These are phyloP conservation scores for Myripristis murdjan DNA, from an alignment of 2,797 vertebrate genomes.

Conservation along the genomic window DNA sequence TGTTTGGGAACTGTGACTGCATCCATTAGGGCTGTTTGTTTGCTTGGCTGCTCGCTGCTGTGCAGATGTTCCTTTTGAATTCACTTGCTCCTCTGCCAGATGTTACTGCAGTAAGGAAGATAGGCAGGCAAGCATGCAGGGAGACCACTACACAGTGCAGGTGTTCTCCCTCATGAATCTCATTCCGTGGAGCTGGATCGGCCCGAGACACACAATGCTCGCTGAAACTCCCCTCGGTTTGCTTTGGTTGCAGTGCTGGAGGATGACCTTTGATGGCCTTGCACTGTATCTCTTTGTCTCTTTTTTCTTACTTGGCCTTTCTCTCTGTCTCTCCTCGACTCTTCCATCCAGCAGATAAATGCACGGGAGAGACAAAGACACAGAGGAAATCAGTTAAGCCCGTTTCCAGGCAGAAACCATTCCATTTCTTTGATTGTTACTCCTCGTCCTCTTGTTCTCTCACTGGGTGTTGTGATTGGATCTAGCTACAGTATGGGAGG, in stretches of 20 bases:
- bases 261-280: conserved; percentile 58
- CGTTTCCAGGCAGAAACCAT: conserved; percentile 59
- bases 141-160: conserved; percentile 57
- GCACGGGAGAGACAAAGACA: conserved; percentile 55
- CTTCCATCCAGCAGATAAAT: conserved; percentile 40
- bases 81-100: conserved; percentile 71
- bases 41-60: conserved; percentile 68
- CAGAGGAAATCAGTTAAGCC: conserved; percentile 79
- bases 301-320: neutral
- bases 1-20: conserved; percentile 59
- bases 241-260: conserved; percentile 33
- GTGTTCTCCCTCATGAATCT: conserved; percentile 72
- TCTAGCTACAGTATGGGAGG: conserved; percentile 53
- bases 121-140: conserved; percentile 38
- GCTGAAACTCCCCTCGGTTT: conserved; percentile 50
- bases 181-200: conserved; percentile 55
- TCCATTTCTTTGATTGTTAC: conserved; percentile 64
- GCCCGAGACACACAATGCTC: conserved; percentile 36
- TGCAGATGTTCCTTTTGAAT: conserved; percentile 75
- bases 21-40: conserved; percentile 65
- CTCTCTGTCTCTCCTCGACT: conserved; percentile 23
- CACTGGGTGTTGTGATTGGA: conserved; percentile 56
- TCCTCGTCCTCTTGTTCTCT: conserved; percentile 59
- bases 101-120: conserved; percentile 67
- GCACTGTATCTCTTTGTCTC: conserved; percentile 23